Base-by-base conservation (phyloP, 2,888 invertebrate species). In the Shargacucullia verbasci region DNA sequence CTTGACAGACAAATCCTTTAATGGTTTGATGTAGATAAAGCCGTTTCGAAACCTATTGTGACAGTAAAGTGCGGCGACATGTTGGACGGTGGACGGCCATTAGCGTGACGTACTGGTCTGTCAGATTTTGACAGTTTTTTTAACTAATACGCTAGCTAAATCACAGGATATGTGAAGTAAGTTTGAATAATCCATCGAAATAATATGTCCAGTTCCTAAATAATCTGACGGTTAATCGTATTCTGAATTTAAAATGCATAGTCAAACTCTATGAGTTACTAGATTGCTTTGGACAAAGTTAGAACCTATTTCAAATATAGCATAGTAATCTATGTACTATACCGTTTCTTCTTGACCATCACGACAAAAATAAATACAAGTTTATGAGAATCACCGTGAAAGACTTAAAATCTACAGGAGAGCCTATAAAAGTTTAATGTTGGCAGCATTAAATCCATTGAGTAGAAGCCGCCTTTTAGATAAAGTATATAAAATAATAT, bases 1-100 rank as follows among this genome's bases (percentile, higher is more conserved):
- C 14, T 57, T 49, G 67, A 70, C 65, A 59, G 81, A 78, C 82
- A 80, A 81, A 82, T 83, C 83, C 70, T 63, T 68, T 82, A 82
- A 80, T 82, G 81, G 81, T 45, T 62, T 52, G 76, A 76, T 76
- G 44, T 43, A 63, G 72, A 62, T 71, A 53, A 58, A 49, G 29
- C 31, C 25, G 27, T 38, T 38, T 33, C 39, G 38, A 59, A 58
- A 59, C 53, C 33, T 27, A 47, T 59, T 49, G 56, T 59, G 58
- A 59, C 65, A 58, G 62, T 38, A 45, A 12, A 9, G 40, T 20
- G 45, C 37, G 38, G 20, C 14, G 47, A 57, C 34, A 43, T 38
- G 13, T 29, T 33, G 12, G 7, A 10, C 70, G 43, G 25, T 33
- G 12, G 7, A 10, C 70, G 43, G 25, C 56, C 56, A 70, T 70